Evolutionary conservation across 2,797 vertebrate species (phyloP).

Genomic region (Hippocampus kuda): DNA sequence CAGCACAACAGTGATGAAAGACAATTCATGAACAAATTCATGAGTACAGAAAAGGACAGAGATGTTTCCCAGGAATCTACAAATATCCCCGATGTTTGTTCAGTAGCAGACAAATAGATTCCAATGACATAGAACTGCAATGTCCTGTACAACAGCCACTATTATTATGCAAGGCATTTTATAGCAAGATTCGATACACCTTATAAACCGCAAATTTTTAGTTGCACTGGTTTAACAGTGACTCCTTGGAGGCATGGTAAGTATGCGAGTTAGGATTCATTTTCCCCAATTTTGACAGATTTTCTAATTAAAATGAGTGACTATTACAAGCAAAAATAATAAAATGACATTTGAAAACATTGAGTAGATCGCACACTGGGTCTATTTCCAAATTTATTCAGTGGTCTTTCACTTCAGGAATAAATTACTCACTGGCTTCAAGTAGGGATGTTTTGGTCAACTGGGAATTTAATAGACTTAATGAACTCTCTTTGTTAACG

Average conservation of each 20-base stretch:
- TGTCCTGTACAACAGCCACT: neutral
- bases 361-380: conserved; percentile 10
- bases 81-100: neutral
- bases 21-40: neutral
- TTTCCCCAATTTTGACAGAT: neutral
- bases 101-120: neutral
- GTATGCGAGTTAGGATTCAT: conserved; percentile 37
- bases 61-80: neutral
- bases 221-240: conserved; percentile 28
- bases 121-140: neutral
- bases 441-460: conserved; percentile 41
- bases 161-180: conserved; percentile 30
- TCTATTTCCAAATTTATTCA: conserved; percentile 40
- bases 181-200: conserved; percentile 38
- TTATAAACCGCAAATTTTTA: conserved; percentile 50
- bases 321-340: conserved; percentile 12
- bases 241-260: conserved; percentile 38
- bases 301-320: conserved; percentile 38
- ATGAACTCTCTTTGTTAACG: conserved; percentile 52
- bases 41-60: neutral
- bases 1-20: neutral
- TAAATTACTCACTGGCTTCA: conserved; percentile 47
- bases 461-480: conserved; percentile 49
- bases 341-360: conserved; percentile 16
- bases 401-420: conserved; percentile 39